A percentile compares a stretch with the other conserved stretches of the same genome.
Evolutionary conservation across 2,113 vertebrate genomes (phyloP).

Genomic region (Sinocyclocheilus anshuiensis): DNA sequence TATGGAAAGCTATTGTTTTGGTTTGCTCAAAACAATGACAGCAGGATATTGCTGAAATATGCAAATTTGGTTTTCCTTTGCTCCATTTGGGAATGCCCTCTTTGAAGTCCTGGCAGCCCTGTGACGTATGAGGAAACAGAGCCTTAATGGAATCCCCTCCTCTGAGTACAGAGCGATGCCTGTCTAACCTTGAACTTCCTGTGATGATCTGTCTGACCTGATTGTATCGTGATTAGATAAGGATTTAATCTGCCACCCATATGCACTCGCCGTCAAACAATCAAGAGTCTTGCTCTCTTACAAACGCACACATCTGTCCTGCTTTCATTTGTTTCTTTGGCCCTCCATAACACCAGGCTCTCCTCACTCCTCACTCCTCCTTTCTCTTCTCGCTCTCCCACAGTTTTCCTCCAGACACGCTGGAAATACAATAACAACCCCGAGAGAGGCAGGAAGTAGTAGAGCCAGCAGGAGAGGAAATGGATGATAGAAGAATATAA

Average conservation of each 20-base stretch:
- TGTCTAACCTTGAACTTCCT: constrained; percentile 71
- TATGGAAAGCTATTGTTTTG: constrained; percentile 63
- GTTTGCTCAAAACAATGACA: constrained; percentile 59
- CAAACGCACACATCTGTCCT: background rate
- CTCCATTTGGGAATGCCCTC: constrained; percentile 61
- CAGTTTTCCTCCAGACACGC: constrained; percentile 3
- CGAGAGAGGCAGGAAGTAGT: constrained; percentile 20
- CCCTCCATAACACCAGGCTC: background rate
- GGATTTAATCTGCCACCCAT: constrained; percentile 69
- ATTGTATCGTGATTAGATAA: constrained; percentile 74
- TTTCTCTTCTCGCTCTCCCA: background rate
- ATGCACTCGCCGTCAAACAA: constrained; percentile 57
- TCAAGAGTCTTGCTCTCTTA: constrained; percentile 10
- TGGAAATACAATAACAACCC: constrained; percentile 37
- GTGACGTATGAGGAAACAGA: constrained; percentile 48
- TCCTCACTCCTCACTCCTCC: constrained; percentile 13
- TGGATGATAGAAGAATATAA: constrained; percentile 26
- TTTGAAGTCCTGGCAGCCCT: constrained; percentile 72
- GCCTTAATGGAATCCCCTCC: constrained; percentile 68
- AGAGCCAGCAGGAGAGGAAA: constrained; percentile 26
- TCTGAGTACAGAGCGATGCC: constrained; percentile 58
- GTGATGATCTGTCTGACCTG: constrained; percentile 66
- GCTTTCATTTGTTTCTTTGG: background rate
- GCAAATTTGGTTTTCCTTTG: constrained; percentile 68
- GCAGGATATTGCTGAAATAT: constrained; percentile 73